Base-by-base conservation (phyloP, 2,888 invertebrate species). In the Tachina lurida region DNA sequence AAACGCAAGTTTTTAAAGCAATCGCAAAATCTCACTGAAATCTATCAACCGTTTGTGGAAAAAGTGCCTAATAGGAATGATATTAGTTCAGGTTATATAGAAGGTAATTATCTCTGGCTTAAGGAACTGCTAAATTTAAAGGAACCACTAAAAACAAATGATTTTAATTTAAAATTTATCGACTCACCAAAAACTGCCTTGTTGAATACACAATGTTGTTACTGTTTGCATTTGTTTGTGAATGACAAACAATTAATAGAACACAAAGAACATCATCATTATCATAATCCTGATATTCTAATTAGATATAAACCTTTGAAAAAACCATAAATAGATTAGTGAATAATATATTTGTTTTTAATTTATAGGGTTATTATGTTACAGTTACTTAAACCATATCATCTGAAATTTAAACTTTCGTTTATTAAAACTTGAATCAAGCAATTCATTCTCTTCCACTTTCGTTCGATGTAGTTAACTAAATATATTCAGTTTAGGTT, bases 191-290 rank as follows among this genome's bases (percentile, higher is more conserved):
- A 73, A 49, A 78, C 52, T 80, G 77, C 70, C 73, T 75, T 78
- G 45, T 65, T 71, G 9, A 56, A 70, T 31, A 65, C 74, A 17
- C 88, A 87, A 60, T 88, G 88, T 75, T 71, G 73, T 68, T 88
- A 88, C 78, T 88, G 88, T 67, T 82, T 86, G 63, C 88, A 84
- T 78, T 77, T 88, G 31, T 88, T 88, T 71, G 49, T 58, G n/a
- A 73, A 79, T 49, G 15, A 73, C n/a, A 22, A 49, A 15, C 76
- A 75, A 15, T 62, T 88, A 39, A 43, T 71, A 10, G 58, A 82
- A 39, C 88, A 88, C 67, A 73, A 56, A 67, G 76, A 76, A 49
- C 12, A 52, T 43, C 43, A 80, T 49, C 79, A 76, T 79, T 54
- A 67, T 56, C 45, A 73, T 47, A 73, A 60, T n/a, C 15, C 58